Evolutionary conservation across 2,888 invertebrate species (phyloP).

Genomic region (Tridacna gigas): DNA sequence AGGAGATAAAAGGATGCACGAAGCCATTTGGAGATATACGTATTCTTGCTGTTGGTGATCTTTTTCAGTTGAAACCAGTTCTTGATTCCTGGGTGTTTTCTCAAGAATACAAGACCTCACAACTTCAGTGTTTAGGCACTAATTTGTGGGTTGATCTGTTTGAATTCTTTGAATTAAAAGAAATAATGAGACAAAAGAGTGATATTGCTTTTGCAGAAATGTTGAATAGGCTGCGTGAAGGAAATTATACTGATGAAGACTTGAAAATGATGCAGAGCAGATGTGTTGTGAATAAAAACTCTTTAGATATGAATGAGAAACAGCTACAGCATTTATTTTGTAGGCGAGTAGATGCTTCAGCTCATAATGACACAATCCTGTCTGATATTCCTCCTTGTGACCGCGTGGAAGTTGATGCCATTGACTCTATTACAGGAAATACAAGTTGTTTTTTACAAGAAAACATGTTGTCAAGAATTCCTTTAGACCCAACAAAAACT

Average conservation of each 20-base stretch:
- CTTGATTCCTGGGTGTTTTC: slow-evolving; percentile 31
- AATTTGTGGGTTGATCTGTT: slow-evolving; percentile 14
- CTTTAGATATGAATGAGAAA: too few relatives aligned
- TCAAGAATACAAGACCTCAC: too few relatives aligned
- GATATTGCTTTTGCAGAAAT: slow-evolving; percentile 54
- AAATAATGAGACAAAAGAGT: slow-evolving; percentile 64
- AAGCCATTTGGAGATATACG: slow-evolving; percentile 59
- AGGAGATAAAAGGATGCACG: slow-evolving; percentile 46
- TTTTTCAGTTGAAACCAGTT: slow-evolving; percentile 37
- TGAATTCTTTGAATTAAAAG: slow-evolving; percentile 11
- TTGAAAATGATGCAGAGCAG: slow-evolving; percentile 7
- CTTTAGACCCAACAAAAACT: slow-evolving; percentile 41
- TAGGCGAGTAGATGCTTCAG: too few relatives aligned
- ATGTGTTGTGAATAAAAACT: too few relatives aligned
- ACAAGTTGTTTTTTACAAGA: slow-evolving; percentile 23
- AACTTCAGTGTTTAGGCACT: background rate
- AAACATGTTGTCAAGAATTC: slow-evolving; percentile 38
- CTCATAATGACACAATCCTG: slow-evolving; percentile 30
- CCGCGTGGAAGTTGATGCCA: too few relatives aligned
- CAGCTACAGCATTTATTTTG: too few relatives aligned
- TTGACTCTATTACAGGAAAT: slow-evolving; percentile 47
- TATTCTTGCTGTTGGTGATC: slow-evolving; percentile 54
- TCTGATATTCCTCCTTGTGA: slow-evolving; percentile 10
- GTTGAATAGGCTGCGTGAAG: slow-evolving; percentile 57
- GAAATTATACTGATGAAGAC: slow-evolving; percentile 42